A percentile compares a stretch with the other conserved stretches of the same genome.
Conservation (phyloP, 2,888 invertebrate species). For the Panopea generosa region DNA sequence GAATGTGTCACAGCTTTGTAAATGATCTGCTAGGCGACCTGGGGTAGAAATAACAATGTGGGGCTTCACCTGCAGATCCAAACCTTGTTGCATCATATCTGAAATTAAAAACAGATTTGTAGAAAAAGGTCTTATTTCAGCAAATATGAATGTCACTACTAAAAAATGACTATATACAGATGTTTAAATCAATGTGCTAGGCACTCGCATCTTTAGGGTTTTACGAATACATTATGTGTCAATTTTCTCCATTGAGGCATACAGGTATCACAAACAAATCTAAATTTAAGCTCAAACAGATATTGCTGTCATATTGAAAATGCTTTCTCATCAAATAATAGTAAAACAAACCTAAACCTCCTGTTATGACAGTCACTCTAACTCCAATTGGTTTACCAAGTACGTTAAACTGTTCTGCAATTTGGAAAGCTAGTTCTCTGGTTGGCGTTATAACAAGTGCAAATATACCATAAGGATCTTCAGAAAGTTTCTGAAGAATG, state of each 20-base stretch:
- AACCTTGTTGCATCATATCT: constrained; percentile 93
- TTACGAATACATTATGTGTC: too few relatives aligned
- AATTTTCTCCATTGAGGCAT: too few relatives aligned
- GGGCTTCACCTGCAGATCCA: constrained; percentile 93
- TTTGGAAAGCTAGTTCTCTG: constrained; percentile 88
- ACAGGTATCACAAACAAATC: too few relatives aligned
- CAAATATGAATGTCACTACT: too few relatives aligned
- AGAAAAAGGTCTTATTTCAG: too few relatives aligned
- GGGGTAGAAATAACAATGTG: constrained; percentile 99
- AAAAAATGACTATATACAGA: too few relatives aligned
- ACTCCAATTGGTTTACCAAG: constrained; percentile 95
- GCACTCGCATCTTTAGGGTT: too few relatives aligned
- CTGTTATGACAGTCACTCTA: constrained; percentile 94
- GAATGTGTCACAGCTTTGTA: constrained; percentile 90
- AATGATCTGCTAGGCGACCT: constrained; percentile 96
- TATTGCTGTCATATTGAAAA: too few relatives aligned
- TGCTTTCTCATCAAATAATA: too few relatives aligned
- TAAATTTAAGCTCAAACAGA: too few relatives aligned
- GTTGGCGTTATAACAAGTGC: constrained; percentile 98
- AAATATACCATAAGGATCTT: constrained; percentile 98
- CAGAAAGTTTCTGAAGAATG: constrained; percentile 94
- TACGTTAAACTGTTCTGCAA: constrained; percentile 97
- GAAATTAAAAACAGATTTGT: constrained; percentile 6
- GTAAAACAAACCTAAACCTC: constrained; percentile 94
- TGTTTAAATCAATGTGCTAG: too few relatives aligned